A percentile compares a stretch with the other conserved stretches of the same genome.
Conservation (phyloP, 1,140 invertebrate species). For the Drosophila pectinifera region DNA sequence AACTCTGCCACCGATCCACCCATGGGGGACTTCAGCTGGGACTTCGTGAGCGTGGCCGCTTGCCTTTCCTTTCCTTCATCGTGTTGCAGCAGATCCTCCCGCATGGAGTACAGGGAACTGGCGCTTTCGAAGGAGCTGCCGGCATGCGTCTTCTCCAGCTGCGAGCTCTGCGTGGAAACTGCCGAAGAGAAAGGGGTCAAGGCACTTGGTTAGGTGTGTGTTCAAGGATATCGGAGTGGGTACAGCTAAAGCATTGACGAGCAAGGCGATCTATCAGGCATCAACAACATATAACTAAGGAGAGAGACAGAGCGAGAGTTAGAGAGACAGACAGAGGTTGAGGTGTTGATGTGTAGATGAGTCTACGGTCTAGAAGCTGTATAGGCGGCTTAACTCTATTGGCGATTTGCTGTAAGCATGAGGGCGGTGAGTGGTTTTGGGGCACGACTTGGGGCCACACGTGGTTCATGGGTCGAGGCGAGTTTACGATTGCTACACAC, state of each 20-base stretch:
- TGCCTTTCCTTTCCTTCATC: conserved; percentile 60
- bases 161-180: conserved; percentile 85
- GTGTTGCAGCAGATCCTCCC: conserved; percentile 87
- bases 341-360: conserved; percentile 39
- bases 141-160: conserved; percentile 87
- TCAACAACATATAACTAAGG: conserved; percentile 77
- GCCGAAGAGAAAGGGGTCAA: neutral
- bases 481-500: conserved; percentile 35
- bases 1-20: conserved; percentile 65
- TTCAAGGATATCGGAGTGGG: neutral
- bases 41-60: conserved; percentile 1
- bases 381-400: conserved; percentile 18
- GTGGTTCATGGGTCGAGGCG: conserved; percentile 24
- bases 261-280: conserved; percentile 74
- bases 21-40: conserved; percentile 57
- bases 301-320: conserved; percentile 34
- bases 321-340: conserved; percentile 46
- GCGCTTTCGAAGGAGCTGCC: conserved; percentile 93
- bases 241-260: conserved; percentile 73
- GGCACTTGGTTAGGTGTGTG: neutral
- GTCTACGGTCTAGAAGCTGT: conserved; percentile 35
- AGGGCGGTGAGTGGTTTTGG: conserved; percentile 10
- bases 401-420: conserved; percentile 20
- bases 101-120: conserved; percentile 91
- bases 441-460: conserved; percentile 1